Base-by-base conservation (phyloP, 2,888 invertebrate species). In the Mystacides longicornis region DNA sequence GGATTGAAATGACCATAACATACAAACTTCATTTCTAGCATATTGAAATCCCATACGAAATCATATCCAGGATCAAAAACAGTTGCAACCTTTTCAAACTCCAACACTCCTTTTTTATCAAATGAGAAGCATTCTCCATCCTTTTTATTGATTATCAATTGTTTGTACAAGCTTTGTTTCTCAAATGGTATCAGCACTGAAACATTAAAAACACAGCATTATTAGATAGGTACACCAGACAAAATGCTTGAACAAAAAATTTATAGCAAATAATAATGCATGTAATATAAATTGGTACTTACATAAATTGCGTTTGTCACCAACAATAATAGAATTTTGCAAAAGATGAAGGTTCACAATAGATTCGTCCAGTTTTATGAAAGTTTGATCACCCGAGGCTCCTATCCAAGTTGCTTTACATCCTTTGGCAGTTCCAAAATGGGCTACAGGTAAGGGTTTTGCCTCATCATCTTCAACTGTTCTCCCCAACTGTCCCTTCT, bases 361-460 rank as follows among this genome's bases (percentile, higher is more conserved):
- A 2, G 88, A 86, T 70, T 96, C 94, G 63, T 95, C 93, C 52
- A 95, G 85, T 70, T 91, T 91, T 49, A 96, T 80, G 68, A 91
- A 94, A 1, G 97, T 98, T 72, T 93, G 92, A 75, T 98, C 97
- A 0, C 93, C 95, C n/a, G 92, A 90, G 3, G 96, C 95, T 1
- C 91, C 89, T 16, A 97, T 82, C 93, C 94, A 95, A 0, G 92
- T 91, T 0, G 93, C 97, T 64, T 89, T 82, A 63, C 93, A 84
- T 0, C 94, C 90, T 73, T 87, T 85, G 55, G 86, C 83, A 0
- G 91, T 86, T 0, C 97, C 97, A 46, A 93, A 81, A 51, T 87
- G 85, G 0, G 89, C 85, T 23, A 95, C 85, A 2, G 82, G 74
- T 3, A 83, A 86, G 1, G 93, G 91, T 54, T 83, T 81, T 22